Percentiles rank a stretch among this genome's conserved stretches.
These are phyloP conservation scores for Characodon lateralis DNA, from an alignment of 2,797 vertebrate species.

Conservation along the genomic window DNA sequence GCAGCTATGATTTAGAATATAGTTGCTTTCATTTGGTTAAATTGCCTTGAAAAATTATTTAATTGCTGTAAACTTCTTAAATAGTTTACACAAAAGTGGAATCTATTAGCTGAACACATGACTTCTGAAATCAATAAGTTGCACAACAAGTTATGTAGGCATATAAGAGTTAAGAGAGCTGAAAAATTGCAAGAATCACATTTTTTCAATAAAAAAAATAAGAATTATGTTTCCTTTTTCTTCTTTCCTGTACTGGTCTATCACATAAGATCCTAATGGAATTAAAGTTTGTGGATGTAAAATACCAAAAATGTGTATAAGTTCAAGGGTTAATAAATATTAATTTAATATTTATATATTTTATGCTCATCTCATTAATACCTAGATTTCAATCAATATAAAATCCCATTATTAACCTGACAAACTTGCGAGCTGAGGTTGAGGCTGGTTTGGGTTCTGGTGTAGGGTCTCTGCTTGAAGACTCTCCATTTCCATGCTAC, in stretches of 20 bases:
- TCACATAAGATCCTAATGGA: neutral
- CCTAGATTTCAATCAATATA: neutral
- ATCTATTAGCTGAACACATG: neutral
- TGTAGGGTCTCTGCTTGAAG: conserved; percentile 39
- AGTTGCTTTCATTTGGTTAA: no score
- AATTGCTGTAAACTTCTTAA: neutral
- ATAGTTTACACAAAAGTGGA: neutral
- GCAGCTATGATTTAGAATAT: neutral
- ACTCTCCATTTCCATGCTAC: conserved; percentile 61
- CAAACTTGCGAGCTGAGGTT: conserved; percentile 71
- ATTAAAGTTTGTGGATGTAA: neutral
- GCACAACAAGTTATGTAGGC: neutral
- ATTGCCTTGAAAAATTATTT: no score
- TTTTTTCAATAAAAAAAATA: neutral
- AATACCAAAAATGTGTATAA: neutral
- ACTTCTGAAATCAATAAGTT: neutral
- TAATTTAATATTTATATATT: neutral
- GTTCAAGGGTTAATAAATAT: neutral
- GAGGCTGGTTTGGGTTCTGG: conserved; percentile 43
- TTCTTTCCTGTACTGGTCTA: neutral
- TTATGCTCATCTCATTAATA: neutral
- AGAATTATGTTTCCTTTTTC: neutral
- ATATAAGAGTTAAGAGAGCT: neutral
- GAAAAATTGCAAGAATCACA: neutral
- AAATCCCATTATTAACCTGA: conserved; percentile 67